Base-by-base conservation (phyloP, 2,888 invertebrate species). In the Polydrusus pterygomalis region DNA sequence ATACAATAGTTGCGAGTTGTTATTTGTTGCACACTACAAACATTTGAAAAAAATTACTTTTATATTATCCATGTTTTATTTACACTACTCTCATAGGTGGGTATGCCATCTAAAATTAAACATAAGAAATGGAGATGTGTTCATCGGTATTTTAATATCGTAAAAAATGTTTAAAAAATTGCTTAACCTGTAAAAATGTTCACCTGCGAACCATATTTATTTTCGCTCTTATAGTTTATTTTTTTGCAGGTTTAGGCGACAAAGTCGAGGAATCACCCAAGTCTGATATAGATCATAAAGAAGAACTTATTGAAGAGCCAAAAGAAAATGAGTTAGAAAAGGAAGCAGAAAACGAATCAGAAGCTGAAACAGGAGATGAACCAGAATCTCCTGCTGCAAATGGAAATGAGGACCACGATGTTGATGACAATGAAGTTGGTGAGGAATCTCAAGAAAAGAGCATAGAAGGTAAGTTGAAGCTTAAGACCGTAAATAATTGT, bases 241-340 rank as follows among this genome's bases (percentile, higher is more conserved):
- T 25, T 5, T 25, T 25, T 25, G 5, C 25, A 43, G 11, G 43
- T 43, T 43, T 43, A 40, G 62, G 49, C 77, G 81, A 49, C 76
- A 84, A 80, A 77, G n/a, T 10, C 11, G 43, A 70, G 0, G 51
- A 51, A 47, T 25, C 62, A 0, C 20, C 30, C 2, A 47, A 51
- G 30, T 11, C 30, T 51, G 38, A 83, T 83, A 63, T 84, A 83
- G 25, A 25, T 3, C 25, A 25, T 25, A 75, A 51, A 65, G 70
- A 65, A 77, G 79, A 74, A 54, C 79, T 78, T 40, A 70, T 56
- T 58, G 78, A 79, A 74, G 73, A 77, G 58, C 70, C 75, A 70
- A 78, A 81, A 67, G 79, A 82, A 49, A 74, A 80, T 45, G 74
- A 77, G 63, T 70, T 74, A 70, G 78, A 80, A 62, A 78, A 81